Conservation (phyloP, 2,113 vertebrate genomes). For the Climacteris rufus region DNA sequence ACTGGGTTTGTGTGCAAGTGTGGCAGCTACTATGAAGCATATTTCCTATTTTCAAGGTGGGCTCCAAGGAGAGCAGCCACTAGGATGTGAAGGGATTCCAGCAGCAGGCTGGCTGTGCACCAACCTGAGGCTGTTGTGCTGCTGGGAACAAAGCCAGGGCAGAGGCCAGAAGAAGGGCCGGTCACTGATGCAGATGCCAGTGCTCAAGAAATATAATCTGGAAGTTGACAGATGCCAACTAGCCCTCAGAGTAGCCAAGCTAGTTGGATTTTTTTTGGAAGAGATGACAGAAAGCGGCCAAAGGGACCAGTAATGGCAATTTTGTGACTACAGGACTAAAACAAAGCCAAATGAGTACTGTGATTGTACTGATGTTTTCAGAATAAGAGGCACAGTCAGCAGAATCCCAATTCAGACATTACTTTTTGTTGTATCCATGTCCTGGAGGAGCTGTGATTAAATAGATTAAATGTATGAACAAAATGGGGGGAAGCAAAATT, state of each 20-base stretch:
- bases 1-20: neutral
- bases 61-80: slow-evolving; percentile 49
- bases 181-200: slow-evolving; percentile 47
- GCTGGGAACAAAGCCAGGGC: slow-evolving; percentile 54
- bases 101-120: neutral
- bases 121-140: neutral
- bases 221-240: slow-evolving; percentile 66
- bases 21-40: neutral
- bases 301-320: slow-evolving; percentile 37
- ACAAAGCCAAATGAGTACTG: neutral
- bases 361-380: neutral
- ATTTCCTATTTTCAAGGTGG: slow-evolving; percentile 51
- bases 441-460: neutral
- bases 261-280: slow-evolving; percentile 55
- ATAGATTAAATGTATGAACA: neutral
- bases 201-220: slow-evolving; percentile 62
- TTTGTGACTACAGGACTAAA: slow-evolving; percentile 48
- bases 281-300: slow-evolving; percentile 56
- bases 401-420: neutral
- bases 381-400: neutral
- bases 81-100: neutral
- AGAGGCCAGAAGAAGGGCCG: slow-evolving; percentile 11
- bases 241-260: slow-evolving; percentile 34
- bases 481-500: neutral
- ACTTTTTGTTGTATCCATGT: neutral